These are phyloP conservation scores for Melikaiella ostensackeni DNA, from an alignment of 2,888 invertebrate genomes.

Conservation along the genomic window DNA sequence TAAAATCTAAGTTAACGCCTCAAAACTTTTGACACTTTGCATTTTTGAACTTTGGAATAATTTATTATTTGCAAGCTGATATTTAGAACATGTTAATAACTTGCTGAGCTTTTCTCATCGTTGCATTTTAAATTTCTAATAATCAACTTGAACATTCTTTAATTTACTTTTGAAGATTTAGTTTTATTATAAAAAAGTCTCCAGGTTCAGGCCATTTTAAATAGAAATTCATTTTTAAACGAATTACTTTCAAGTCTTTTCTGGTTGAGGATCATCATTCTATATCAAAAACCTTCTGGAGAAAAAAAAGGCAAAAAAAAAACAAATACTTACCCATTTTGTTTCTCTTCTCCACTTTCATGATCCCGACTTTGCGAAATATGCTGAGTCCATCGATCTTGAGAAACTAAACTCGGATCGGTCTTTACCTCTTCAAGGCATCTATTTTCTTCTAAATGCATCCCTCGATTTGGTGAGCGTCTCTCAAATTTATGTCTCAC, in stretches of 20 bases:
- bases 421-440: slow-evolving; percentile 44
- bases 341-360: slow-evolving; percentile 56
- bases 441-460: slow-evolving; percentile 59
- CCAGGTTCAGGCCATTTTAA: background rate
- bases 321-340: slow-evolving; percentile 60
- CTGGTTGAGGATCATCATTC: no score
- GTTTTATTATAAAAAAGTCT: background rate
- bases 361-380: slow-evolving; percentile 9
- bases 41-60: no score
- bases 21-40: no score
- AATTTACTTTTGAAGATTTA: no score
- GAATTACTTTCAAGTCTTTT: background rate
- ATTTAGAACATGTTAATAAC: no score
- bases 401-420: slow-evolving; percentile 1
- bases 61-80: no score
- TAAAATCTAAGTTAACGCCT: no score
- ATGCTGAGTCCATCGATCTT: slow-evolving; percentile 26
- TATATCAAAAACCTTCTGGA: no score
- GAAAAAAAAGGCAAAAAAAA: background rate
- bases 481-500: slow-evolving; percentile 65
- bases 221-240: background rate
- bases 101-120: no score
- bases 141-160: no score
- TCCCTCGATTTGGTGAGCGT: slow-evolving; percentile 48
- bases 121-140: no score